Conservation (phyloP, 2,113 vertebrate species). For the Apodemus sylvaticus region DNA sequence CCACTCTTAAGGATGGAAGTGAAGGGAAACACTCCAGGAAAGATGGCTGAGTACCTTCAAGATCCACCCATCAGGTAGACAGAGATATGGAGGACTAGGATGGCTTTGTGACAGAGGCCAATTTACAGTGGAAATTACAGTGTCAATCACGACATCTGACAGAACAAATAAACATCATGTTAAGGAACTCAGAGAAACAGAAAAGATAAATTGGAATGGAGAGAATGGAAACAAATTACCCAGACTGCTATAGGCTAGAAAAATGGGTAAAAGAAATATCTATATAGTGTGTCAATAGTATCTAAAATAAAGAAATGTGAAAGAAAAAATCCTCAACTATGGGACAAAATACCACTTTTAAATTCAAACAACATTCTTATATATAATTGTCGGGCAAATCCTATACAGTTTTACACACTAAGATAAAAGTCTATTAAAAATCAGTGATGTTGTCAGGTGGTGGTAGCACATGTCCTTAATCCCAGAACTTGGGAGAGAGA, state of each 20-base stretch:
- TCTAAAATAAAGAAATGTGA: constrained; percentile 38
- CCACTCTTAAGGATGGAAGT: neutral
- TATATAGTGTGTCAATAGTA: neutral
- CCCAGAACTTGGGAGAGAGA: neutral
- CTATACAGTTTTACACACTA: neutral
- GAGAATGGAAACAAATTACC: constrained; percentile 12
- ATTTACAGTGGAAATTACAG: neutral
- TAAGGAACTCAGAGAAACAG: constrained; percentile 13
- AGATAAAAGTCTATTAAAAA: constrained; percentile 29
- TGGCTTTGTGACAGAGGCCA: constrained; percentile 33
- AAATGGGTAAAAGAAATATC: neutral
- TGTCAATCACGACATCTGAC: neutral
- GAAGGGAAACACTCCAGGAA: neutral
- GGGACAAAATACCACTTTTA: neutral
- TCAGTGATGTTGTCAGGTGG: neutral
- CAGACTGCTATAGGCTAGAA: neutral
- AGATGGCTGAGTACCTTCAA: constrained; percentile 16
- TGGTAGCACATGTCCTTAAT: neutral
- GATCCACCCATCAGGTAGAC: neutral
- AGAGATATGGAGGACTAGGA: neutral
- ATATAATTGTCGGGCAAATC: neutral
- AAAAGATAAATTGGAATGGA: constrained; percentile 20
- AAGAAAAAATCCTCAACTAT: neutral
- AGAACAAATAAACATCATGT: neutral
- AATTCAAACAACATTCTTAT: neutral